These are phyloP conservation scores for Pangasianodon gigas DNA, from an alignment of 2,113 vertebrate species.

Conservation along the genomic window DNA sequence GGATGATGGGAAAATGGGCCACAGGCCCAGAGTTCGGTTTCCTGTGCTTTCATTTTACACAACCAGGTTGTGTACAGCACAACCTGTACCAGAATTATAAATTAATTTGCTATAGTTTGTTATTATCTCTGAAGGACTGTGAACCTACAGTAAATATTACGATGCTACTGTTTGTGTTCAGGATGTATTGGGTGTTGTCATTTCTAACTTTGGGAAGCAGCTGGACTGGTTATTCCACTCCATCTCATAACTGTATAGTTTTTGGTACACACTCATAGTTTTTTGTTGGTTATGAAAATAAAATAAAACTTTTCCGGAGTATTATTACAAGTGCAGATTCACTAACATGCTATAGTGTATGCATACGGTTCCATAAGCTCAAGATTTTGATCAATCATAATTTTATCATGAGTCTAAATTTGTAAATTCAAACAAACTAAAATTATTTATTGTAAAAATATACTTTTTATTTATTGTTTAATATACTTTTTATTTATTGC, in stretches of 20 bases:
- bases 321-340: constrained; percentile 8
- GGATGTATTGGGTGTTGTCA: neutral
- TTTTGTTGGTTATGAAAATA: neutral
- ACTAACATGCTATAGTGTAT: neutral
- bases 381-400: neutral
- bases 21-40: constrained; percentile 35
- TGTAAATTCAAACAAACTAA: neutral
- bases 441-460: neutral
- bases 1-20: constrained; percentile 36
- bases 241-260: neutral
- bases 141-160: neutral
- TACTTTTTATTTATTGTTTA: neutral
- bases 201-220: neutral
- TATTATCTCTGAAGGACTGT: neutral
- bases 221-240: neutral
- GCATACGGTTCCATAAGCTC: neutral
- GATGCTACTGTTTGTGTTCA: neutral
- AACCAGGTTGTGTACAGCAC: constrained; percentile 17
- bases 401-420: neutral
- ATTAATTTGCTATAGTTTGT: neutral
- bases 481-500: neutral
- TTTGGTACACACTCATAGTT: neutral
- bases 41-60: constrained; percentile 25
- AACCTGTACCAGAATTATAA: neutral
- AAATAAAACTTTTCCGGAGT: neutral